phyloP scores from a whole-genome alignment of 2,888 invertebrate species.

The Ecliptopera silaceata region DNA sequence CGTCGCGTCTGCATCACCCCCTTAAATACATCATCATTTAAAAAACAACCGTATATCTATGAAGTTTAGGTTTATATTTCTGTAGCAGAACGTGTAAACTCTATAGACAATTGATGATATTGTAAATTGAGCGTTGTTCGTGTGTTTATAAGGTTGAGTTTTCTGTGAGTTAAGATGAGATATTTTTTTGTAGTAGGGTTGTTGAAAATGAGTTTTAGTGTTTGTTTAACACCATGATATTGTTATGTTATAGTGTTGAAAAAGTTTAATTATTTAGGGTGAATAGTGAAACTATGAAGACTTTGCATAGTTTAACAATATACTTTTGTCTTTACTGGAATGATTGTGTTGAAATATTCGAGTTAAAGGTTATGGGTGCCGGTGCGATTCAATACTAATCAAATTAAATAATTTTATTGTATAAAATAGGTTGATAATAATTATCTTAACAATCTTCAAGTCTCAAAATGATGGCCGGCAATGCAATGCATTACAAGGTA shows the following conservation, averaged over 20 bases:
- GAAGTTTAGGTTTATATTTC: background rate
- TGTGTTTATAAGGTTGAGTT: constrained; percentile 10
- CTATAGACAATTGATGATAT: constrained; percentile 11
- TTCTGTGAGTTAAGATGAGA: background rate
- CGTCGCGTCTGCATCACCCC: constrained; percentile 50
- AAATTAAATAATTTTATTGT: too few relatives aligned
- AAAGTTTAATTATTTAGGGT: constrained; percentile 26
- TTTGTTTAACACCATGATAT: constrained; percentile 51
- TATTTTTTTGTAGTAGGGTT: constrained; percentile 37
- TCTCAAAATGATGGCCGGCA: too few relatives aligned
- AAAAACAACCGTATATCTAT: constrained; percentile 27
- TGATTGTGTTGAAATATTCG: too few relatives aligned
- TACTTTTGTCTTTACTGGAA: background rate
- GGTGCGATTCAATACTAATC: too few relatives aligned
- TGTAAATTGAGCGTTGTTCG: constrained; percentile 3
- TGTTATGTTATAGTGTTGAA: constrained; percentile 40
- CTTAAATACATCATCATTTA: constrained; percentile 29
- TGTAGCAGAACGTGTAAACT: background rate
- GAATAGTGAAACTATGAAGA: constrained; percentile 12
- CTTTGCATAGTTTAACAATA: constrained; percentile 14
- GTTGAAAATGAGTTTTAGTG: constrained; percentile 49
- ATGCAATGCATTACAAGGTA: too few relatives aligned
- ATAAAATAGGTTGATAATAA: too few relatives aligned
- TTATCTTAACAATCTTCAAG: too few relatives aligned
- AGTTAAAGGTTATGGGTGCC: too few relatives aligned